A percentile compares a stretch with the other conserved stretches of the same genome.
These are phyloP conservation scores for Caenorhabditis sp. DNA, from an alignment of 2,888 invertebrate genomes.

Conservation along the genomic window DNA sequence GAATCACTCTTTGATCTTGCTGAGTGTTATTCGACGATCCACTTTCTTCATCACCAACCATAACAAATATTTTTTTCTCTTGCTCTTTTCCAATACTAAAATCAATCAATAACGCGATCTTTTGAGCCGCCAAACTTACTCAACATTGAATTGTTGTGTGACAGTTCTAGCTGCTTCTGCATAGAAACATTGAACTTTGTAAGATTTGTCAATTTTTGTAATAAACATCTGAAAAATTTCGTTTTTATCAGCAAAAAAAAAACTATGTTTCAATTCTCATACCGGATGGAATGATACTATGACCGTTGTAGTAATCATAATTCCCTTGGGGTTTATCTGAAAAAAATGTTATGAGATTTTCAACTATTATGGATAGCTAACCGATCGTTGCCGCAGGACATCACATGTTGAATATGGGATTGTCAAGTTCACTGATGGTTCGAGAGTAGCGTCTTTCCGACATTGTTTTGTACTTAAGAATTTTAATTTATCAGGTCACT, in stretches of 20 bases:
- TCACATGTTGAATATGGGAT: constrained; percentile 59
- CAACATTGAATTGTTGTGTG: constrained; percentile 56
- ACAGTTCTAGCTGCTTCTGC: constrained; percentile 58
- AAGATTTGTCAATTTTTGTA: constrained; percentile 62
- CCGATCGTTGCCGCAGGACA: constrained; percentile 61
- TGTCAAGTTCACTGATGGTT: constrained; percentile 50
- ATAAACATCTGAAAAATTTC: constrained; percentile 55
- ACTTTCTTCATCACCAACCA: constrained; percentile 35
- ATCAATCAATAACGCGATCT: neutral
- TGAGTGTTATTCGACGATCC: neutral
- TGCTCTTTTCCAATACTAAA: constrained; percentile 44
- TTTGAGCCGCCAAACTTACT: constrained; percentile 12
- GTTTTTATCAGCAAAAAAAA: neutral
- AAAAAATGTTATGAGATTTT: constrained; percentile 1
- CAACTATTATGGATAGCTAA: constrained; percentile 25
- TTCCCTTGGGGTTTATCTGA: constrained; percentile 58
- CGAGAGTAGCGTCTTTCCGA: constrained; percentile 58
- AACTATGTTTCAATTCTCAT: neutral
- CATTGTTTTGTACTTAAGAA: constrained; percentile 51
- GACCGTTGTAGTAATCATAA: constrained; percentile 57
- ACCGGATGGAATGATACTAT: constrained; percentile 64
- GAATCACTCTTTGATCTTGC: neutral
- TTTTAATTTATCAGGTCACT: too few relatives aligned
- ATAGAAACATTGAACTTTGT: constrained; percentile 64
- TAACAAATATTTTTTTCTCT: constrained; percentile 40